Percentiles rank a stretch among this genome's conserved stretches.
These are phyloP conservation scores for Protonibea diacanthus DNA, from an alignment of 2,797 vertebrate genomes.

Conservation along the genomic window DNA sequence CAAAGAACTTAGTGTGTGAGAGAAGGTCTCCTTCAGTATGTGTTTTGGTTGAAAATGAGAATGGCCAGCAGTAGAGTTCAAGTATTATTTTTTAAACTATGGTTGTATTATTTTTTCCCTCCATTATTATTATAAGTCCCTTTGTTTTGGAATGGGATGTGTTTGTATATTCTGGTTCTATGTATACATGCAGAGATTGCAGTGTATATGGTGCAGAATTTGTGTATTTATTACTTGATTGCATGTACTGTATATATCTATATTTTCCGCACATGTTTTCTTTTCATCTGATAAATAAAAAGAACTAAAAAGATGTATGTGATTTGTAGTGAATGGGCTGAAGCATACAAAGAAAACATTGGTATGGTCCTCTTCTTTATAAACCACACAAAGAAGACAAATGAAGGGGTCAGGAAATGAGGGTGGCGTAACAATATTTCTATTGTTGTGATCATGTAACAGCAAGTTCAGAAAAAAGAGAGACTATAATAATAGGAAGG, in stretches of 20 bases:
- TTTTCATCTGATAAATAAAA: conserved; percentile 70
- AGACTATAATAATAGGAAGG: neutral
- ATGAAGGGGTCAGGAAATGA: conserved; percentile 25
- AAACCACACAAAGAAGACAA: conserved; percentile 39
- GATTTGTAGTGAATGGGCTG: conserved; percentile 78
- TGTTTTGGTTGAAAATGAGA: conserved; percentile 61
- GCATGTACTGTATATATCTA: conserved; percentile 68
- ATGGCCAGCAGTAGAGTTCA: conserved; percentile 35
- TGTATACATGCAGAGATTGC: conserved; percentile 65
- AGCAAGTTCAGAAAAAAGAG: neutral
- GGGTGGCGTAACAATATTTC: conserved; percentile 29
- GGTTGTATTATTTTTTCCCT: conserved; percentile 46
- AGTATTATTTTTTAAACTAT: conserved; percentile 41
- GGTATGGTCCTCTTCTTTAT: conserved; percentile 73
- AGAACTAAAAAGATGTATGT: conserved; percentile 66
- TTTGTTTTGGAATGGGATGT: conserved; percentile 54
- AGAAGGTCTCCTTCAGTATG: conserved; percentile 43
- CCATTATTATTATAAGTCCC: conserved; percentile 31
- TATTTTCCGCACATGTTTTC: conserved; percentile 56
- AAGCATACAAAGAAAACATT: conserved; percentile 70
- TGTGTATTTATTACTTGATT: conserved; percentile 68
- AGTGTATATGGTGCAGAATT: conserved; percentile 63
- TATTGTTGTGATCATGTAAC: conserved; percentile 25
- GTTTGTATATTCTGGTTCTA: conserved; percentile 64
- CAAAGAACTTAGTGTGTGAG: conserved; percentile 34